Evolutionary conservation across 2,113 vertebrate genomes (phyloP).

Genomic region (Thinocorus orbignyianus): DNA sequence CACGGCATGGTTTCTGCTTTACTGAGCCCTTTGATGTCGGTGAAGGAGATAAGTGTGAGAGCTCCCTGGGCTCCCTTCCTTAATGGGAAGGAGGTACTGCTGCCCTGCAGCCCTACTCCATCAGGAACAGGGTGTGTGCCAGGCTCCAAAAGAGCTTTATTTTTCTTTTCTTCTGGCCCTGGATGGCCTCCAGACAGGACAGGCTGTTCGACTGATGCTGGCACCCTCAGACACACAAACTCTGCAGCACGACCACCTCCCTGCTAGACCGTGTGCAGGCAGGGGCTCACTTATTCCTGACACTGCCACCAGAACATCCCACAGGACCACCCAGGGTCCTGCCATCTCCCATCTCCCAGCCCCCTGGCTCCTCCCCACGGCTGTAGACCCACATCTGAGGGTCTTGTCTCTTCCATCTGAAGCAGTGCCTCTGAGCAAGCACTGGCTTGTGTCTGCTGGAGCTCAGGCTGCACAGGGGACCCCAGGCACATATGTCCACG

Average conservation of each 20-base stretch:
- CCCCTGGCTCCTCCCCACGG: accelerated
- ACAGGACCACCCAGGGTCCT: accelerated
- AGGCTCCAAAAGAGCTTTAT: neutral
- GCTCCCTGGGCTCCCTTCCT: neutral
- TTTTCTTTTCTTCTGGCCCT: neutral
- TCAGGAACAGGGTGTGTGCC: accelerated
- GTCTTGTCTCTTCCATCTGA: neutral
- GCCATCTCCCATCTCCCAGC: neutral
- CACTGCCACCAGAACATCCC: neutral
- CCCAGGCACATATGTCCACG: accelerated
- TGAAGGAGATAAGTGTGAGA: neutral
- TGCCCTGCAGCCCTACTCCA: accelerated
- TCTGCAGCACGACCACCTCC: accelerated
- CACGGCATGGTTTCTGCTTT: neutral
- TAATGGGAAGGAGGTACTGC: accelerated
- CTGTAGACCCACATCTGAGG: neutral
- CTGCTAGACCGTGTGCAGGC: accelerated
- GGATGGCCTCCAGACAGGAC: neutral
- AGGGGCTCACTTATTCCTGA: accelerated
- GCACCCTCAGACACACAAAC: neutral
- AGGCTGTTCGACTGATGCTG: neutral
- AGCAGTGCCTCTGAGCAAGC: neutral
- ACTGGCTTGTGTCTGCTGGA: neutral
- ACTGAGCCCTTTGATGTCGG: neutral
- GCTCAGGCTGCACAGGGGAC: neutral